phyloP scores from a whole-genome alignment of 2,888 invertebrate genomes.

The Trachelus iudaicus region DNA sequence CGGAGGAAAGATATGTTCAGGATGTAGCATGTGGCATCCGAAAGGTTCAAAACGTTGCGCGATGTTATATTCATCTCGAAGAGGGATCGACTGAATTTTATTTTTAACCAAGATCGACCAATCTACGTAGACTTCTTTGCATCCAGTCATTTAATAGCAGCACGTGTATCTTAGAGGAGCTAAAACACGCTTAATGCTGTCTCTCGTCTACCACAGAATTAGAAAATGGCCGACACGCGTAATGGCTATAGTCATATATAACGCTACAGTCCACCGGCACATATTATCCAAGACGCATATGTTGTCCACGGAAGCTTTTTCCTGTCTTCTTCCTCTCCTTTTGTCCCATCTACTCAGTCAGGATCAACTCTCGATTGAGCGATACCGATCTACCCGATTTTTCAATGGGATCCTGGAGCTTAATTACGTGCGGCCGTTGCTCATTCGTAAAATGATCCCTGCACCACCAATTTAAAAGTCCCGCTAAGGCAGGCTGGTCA shows the following conservation, averaged over 20 bases:
- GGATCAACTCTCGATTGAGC: background rate
- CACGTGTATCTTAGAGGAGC: background rate
- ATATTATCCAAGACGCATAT: background rate
- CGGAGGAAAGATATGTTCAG: slow-evolving; percentile 1
- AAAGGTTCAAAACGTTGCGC: background rate
- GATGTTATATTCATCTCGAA: slow-evolving; percentile 17
- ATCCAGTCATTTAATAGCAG: background rate
- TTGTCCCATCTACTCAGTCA: background rate
- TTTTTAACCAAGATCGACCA: slow-evolving; percentile 17
- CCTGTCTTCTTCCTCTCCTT: background rate
- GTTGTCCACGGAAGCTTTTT: background rate
- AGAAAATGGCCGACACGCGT: background rate
- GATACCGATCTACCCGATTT: background rate
- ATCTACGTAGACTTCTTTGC: background rate
- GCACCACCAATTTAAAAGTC: slow-evolving; percentile 2
- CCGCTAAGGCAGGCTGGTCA: background rate
- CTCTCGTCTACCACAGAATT: background rate
- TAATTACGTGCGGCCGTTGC: background rate
- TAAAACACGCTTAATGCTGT: background rate
- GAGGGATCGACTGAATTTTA: slow-evolving; percentile 19
- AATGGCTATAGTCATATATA: background rate
- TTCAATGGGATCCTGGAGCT: background rate
- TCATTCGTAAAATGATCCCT: background rate
- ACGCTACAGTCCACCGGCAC: background rate
- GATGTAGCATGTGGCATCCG: background rate